A percentile compares a stretch with the other conserved stretches of the same genome.
phyloP scores from a whole-genome alignment of 2,113 vertebrate genomes.

The Oreochromis spilurus region DNA sequence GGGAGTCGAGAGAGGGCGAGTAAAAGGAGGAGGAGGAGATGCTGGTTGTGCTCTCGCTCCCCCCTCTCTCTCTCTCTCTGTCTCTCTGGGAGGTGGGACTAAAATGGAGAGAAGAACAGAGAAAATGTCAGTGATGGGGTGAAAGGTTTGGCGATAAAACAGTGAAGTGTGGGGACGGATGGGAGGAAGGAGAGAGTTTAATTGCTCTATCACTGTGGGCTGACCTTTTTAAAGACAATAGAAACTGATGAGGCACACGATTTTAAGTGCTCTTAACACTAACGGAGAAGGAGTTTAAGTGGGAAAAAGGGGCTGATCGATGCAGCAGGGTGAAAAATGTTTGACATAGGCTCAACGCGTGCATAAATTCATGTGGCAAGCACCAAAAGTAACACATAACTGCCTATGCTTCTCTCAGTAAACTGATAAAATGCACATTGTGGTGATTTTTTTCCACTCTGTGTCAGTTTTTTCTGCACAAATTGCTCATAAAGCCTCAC shows the following conservation, averaged over 20 bases:
- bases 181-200: not conserved
- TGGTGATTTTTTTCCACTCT: not conserved
- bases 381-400: not conserved
- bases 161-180: not conserved
- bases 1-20: not conserved
- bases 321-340: not conserved
- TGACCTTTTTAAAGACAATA: conserved; percentile 20
- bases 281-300: not conserved
- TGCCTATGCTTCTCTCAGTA: not conserved
- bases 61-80: not conserved
- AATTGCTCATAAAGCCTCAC: not conserved
- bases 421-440: not conserved
- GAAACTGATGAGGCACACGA: not conserved
- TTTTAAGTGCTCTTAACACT: not conserved
- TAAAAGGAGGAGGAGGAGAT: conserved; percentile 18
- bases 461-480: not conserved
- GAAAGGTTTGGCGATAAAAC: not conserved
- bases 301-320: not conserved
- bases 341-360: not conserved
- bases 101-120: conserved; percentile 37
- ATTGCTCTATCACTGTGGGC: not conserved
- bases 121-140: conserved; percentile 21
- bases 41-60: conserved; percentile 5
- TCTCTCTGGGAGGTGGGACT: conserved; percentile 53
- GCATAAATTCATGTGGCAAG: not conserved